Percentiles rank a stretch among this genome's conserved stretches.
Evolutionary conservation across 2,113 vertebrate species (phyloP).

Genomic region (Phycodurus eques): DNA sequence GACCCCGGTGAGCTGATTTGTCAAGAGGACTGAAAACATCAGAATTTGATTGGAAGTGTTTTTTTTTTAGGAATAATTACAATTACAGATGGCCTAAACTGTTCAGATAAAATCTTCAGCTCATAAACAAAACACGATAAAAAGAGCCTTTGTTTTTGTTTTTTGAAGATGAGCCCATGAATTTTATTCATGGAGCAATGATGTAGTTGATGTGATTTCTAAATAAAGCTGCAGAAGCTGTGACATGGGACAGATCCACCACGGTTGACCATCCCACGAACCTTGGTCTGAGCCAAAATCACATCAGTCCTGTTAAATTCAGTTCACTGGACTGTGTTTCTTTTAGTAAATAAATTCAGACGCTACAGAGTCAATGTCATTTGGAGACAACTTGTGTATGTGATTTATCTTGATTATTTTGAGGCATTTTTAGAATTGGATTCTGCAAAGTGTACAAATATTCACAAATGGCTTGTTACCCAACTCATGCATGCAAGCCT

Average conservation of each 20-base stretch:
- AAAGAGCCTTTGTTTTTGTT: not conserved
- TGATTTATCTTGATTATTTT: not conserved
- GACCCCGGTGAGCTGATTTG: not conserved
- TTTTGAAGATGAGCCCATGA: not conserved
- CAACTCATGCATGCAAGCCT: too few relatives aligned
- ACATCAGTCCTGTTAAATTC: not conserved
- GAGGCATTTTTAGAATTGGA: not conserved
- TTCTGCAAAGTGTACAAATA: not conserved
- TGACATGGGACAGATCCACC: constrained; percentile 24
- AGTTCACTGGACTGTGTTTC: not conserved
- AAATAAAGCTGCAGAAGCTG: constrained; percentile 40
- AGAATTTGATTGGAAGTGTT: not conserved
- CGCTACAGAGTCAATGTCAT: too few relatives aligned
- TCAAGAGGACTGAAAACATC: not conserved
- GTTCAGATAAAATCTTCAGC: not conserved
- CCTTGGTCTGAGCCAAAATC: not conserved
- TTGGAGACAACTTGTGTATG: too few relatives aligned
- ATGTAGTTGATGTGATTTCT: constrained; percentile 41
- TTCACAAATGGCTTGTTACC: not conserved
- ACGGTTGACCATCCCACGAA: not conserved
- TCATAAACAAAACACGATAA: not conserved
- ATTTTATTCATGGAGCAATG: constrained; percentile 26
- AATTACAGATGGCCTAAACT: not conserved
- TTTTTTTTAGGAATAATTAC: not conserved
- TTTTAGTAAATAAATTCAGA: not conserved